phyloP scores from a whole-genome alignment of 2,113 vertebrate species.

The Hystrix cristata region DNA sequence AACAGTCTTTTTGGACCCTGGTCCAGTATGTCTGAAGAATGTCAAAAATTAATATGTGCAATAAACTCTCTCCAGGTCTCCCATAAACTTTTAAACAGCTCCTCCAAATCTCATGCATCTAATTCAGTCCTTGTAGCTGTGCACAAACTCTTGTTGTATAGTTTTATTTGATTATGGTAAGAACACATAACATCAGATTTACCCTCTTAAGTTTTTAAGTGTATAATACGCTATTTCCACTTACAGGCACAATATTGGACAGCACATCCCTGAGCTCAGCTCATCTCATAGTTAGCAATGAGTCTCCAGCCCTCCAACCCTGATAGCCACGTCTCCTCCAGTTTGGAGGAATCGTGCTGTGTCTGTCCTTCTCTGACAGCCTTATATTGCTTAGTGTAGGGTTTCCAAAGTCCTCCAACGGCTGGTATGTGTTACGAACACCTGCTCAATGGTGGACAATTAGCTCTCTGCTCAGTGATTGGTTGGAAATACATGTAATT shows the following conservation, averaged over 20 bases:
- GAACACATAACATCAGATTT: not conserved
- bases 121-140: not conserved
- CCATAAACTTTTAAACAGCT: no score
- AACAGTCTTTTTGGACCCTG: not conserved
- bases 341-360: not conserved
- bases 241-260: accelerated
- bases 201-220: not conserved
- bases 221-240: accelerated
- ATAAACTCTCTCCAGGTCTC: not conserved
- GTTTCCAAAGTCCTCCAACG: not conserved
- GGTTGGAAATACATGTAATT: accelerated
- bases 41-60: not conserved
- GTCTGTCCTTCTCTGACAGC: not conserved
- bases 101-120: not conserved
- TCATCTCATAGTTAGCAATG: accelerated
- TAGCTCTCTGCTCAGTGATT: not conserved
- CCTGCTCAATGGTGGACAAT: not conserved
- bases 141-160: not conserved
- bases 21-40: not conserved
- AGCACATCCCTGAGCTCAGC: not conserved
- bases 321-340: accelerated
- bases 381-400: no score
- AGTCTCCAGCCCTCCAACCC: not conserved
- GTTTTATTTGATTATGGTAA: not conserved
- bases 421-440: accelerated